These are phyloP conservation scores for Vesta saturnalis DNA, from an alignment of 2,888 invertebrate species.

Conservation along the genomic window DNA sequence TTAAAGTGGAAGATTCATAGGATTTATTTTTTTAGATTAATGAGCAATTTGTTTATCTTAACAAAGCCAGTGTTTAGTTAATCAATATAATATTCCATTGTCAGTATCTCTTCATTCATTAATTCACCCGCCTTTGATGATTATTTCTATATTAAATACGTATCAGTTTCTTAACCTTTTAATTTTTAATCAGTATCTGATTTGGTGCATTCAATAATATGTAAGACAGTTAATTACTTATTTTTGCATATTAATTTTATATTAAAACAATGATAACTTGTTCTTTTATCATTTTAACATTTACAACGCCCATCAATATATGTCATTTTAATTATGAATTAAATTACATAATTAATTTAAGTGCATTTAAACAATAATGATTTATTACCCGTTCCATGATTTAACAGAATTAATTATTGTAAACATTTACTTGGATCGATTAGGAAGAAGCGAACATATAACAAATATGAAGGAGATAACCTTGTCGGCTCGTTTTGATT, in stretches of 20 bases:
- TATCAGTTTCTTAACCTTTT: conserved; percentile 14
- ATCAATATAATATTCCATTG: not conserved
- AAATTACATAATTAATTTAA: conserved; percentile 1
- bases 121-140: conserved; percentile 34
- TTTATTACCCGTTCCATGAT: not conserved
- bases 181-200: not conserved
- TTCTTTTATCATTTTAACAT: not conserved
- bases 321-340: not conserved
- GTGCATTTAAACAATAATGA: not conserved
- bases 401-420: not conserved
- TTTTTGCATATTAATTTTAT: conserved; percentile 30
- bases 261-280: not conserved
- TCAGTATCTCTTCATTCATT: conserved; percentile 2
- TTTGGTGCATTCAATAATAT: not conserved
- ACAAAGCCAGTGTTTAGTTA: not conserved
- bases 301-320: not conserved
- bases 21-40: not conserved
- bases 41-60: not conserved
- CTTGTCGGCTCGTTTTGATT: not conserved
- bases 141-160: conserved; percentile 31
- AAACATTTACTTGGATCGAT: not conserved
- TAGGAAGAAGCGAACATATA: not conserved
- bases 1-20: not conserved
- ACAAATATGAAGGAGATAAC: not conserved
- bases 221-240: conserved; percentile 21